phyloP scores from a whole-genome alignment of 2,113 vertebrate species.

The Actenoides lindsayi region DNA sequence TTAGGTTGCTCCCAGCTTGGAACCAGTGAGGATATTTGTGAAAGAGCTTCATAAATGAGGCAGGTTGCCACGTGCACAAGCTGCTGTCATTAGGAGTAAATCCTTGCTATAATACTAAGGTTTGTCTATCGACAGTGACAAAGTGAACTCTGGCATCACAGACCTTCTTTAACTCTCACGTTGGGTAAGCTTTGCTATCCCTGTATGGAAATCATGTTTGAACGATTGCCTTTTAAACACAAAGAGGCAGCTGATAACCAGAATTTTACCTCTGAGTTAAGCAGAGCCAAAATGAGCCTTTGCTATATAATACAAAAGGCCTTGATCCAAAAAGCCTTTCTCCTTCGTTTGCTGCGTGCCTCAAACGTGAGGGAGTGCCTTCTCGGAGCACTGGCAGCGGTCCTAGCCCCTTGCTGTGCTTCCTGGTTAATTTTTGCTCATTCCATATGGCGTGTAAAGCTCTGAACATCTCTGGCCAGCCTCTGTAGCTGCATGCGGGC shows the following conservation, averaged over 20 bases:
- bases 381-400: not conserved
- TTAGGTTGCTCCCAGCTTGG: constrained; percentile 2
- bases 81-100: not conserved
- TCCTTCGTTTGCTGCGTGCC: not conserved
- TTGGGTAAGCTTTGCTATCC: not conserved
- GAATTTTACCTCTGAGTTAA: not conserved
- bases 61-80: not conserved
- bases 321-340: not conserved
- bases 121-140: not conserved
- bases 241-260: not conserved
- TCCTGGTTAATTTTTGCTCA: not conserved
- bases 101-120: not conserved
- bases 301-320: not conserved
- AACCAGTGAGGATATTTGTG: not conserved
- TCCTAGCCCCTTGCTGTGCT: not conserved
- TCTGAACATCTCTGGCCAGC: not conserved
- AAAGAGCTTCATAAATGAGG: not conserved
- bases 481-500: not conserved
- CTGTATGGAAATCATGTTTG: not conserved
- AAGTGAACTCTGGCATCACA: not conserved
- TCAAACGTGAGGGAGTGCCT: not conserved
- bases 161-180: not conserved
- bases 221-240: not conserved
- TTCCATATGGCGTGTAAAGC: not conserved
- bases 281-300: not conserved